Conservation (phyloP, 2,113 vertebrate species). For the Nerophis lumbriciformis region DNA sequence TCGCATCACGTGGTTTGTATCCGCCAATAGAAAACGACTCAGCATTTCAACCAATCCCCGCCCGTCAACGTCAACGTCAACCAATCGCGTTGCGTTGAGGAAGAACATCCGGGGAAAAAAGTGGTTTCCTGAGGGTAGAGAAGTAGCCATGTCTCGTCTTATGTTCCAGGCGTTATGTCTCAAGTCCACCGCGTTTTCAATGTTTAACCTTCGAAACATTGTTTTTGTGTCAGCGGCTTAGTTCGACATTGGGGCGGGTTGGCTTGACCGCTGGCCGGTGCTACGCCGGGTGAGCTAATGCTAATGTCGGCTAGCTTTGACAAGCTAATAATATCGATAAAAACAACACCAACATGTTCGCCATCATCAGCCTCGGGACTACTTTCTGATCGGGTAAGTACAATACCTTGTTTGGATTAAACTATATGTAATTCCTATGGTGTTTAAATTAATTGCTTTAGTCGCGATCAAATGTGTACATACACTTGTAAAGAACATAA, state of each 20-base stretch:
- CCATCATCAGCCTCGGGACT: conserved; percentile 26
- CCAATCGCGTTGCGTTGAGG: conserved; percentile 49
- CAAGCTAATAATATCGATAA: neutral
- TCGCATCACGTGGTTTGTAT: neutral
- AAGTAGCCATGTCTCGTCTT: neutral
- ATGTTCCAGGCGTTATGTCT: neutral
- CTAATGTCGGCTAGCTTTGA: conserved; percentile 28
- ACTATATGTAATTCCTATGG: neutral
- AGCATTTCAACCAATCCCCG: conserved; percentile 40
- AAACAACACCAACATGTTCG: neutral
- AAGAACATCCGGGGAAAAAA: conserved; percentile 61
- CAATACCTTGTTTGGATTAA: neutral
- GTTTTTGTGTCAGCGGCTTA: neutral
- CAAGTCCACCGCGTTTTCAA: neutral
- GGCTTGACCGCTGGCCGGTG: neutral
- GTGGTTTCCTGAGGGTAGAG: conserved; percentile 5
- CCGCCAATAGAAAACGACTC: conserved; percentile 17
- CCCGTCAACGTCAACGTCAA: neutral
- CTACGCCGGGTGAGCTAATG: conserved; percentile 16
- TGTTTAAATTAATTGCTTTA: no score
- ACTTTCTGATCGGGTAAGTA: neutral
- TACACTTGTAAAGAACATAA: no score
- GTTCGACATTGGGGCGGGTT: neutral
- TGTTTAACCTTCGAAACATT: neutral
- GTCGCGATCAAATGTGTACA: no score